Evolutionary conservation across 2,113 vertebrate genomes (phyloP), one percentile per base, ranked within the genome.

Genomic region (Phycodurus eques): DNA sequence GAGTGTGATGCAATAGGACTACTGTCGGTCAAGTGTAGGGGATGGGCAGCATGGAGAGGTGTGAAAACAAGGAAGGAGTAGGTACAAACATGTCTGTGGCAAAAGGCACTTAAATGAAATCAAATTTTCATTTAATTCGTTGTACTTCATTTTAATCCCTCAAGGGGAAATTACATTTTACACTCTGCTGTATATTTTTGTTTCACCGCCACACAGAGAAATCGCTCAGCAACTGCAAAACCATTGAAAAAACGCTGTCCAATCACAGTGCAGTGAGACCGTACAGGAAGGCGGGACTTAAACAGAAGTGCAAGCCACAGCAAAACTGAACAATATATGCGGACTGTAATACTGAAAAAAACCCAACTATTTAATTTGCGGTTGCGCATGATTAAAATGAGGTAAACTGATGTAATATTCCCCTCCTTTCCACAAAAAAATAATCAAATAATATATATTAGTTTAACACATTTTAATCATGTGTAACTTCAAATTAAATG

Each of bases 11-110:
- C 19, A n/a, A 75, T 60, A 76, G 79, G 62, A 83, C 78, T 71
- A 78, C 78, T 66, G 77, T 79, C 83, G 80, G 85, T 87, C 76
- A 76, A 80, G 71, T 57, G 85, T 80, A 83, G 82, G 83, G 83
- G 86, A 87, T 62, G 9, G 74, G 61, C 66, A 70, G 57, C 78
- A 51, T 46, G 59, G 60, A 76, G 75, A 83, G 80, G 85, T 82
- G 80, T 84, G 82, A 75, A 68, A 70, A 63, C 77, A 49, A 19
- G 39, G 73, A 56, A 67, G 59, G 59, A 64, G 44, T 42, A 46
- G 57, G 39, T 1, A 14, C 60, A 43, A 53, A 68, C 39, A 3
- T 57, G 78, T 65, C 71, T 79, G 79, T 60, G 42, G 39, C 20
- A 56, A 9, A 47, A 66, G 20, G 43, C 43, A 49, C 27, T 47